Evolutionary conservation across 2,888 invertebrate species (phyloP).

Genomic region (Drosophila birchii): DNA sequence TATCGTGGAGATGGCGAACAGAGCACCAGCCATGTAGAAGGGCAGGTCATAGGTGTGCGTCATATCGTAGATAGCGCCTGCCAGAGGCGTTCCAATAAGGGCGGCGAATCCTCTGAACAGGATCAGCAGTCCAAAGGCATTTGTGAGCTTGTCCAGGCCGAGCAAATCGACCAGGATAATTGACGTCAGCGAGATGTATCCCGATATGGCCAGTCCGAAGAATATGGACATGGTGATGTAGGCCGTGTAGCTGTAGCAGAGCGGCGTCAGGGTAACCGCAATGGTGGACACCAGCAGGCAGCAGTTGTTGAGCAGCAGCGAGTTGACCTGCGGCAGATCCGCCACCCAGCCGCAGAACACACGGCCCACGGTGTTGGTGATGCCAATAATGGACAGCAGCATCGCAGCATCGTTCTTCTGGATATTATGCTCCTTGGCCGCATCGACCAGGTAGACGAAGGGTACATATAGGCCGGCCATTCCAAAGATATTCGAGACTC

Average conservation of each 20-base stretch:
- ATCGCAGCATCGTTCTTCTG: constrained; percentile 88
- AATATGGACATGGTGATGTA: constrained; percentile 93
- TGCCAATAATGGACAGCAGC: constrained; percentile 88
- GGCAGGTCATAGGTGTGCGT: constrained; percentile 94
- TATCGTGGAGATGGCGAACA: constrained; percentile 93
- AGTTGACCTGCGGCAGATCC: constrained; percentile 95
- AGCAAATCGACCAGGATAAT: constrained; percentile 98
- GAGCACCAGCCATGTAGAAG: constrained; percentile 95
- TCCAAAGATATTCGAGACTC: constrained; percentile 97
- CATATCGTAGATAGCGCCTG: constrained; percentile 95
- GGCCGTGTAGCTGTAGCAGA: constrained; percentile 91
- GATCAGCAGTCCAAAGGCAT: constrained; percentile 98
- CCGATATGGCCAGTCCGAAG: constrained; percentile 97
- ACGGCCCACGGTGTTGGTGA: constrained; percentile 97
- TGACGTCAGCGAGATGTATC: constrained; percentile 98
- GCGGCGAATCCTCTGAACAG: constrained; percentile 97
- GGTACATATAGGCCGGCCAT: constrained; percentile 99
- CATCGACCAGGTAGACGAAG: constrained; percentile 96
- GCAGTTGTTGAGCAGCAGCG: constrained; percentile 95
- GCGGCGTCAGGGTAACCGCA: constrained; percentile 92
- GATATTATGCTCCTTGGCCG: constrained; percentile 89
- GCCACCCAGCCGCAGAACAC: constrained; percentile 95
- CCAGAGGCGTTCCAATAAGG: constrained; percentile 92
- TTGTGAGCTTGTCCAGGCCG: constrained; percentile 97
- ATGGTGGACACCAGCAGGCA: constrained; percentile 96